Evolutionary conservation across 2,797 vertebrate species (phyloP).

Genomic region (Schizopygopsis pylzovi): DNA sequence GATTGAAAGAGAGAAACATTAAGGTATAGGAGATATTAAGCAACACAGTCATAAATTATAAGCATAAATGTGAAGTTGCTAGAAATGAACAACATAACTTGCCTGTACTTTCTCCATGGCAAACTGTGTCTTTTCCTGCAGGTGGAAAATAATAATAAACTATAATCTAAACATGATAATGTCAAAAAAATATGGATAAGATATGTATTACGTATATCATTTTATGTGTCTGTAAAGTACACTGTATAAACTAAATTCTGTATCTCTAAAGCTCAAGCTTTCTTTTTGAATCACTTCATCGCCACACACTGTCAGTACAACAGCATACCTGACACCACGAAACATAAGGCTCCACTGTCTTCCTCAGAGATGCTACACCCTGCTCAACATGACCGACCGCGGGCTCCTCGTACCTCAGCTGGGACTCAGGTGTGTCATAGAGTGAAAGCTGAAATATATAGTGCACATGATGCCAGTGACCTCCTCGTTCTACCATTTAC

Average conservation of each 20-base stretch:
- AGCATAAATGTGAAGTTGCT: background rate
- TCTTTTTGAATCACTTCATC: background rate
- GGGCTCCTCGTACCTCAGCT: slow-evolving; percentile 73
- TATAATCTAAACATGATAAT: background rate
- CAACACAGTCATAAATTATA: background rate
- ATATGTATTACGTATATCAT: background rate
- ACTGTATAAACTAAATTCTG: background rate
- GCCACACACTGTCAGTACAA: background rate
- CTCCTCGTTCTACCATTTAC: background rate
- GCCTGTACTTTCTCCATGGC: slow-evolving; percentile 66
- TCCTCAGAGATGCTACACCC: slow-evolving; percentile 80
- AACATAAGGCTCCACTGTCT: slow-evolving; percentile 80
- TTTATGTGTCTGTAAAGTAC: no score
- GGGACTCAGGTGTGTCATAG: slow-evolving; percentile 81
- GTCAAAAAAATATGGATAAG: background rate
- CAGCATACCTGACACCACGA: slow-evolving; percentile 84
- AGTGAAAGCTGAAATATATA: slow-evolving; percentile 81
- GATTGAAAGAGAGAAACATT: slow-evolving; percentile 48
- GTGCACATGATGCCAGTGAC: background rate
- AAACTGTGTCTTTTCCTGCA: slow-evolving; percentile 48
- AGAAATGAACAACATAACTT: background rate
- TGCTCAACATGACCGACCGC: slow-evolving; percentile 82
- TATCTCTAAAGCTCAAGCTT: background rate
- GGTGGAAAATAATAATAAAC: background rate
- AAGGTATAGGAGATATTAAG: background rate